Conservation (phyloP, 2,888 invertebrate genomes). For the Pharmacophagus antenor region DNA sequence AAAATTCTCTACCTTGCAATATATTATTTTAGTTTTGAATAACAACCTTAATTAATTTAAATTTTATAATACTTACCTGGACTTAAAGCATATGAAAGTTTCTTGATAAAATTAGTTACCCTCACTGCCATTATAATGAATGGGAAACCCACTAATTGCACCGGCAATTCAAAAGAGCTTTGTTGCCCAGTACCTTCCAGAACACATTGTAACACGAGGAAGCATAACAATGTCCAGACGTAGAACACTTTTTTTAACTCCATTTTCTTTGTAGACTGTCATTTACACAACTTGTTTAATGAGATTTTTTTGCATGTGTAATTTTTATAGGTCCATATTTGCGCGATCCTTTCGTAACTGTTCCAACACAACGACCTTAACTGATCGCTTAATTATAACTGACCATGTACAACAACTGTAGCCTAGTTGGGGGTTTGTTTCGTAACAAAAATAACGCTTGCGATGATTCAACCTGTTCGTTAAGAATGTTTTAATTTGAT, state of each 20-base stretch:
- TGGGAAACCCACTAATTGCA: slow-evolving; percentile 91
- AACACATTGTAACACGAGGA: slow-evolving; percentile 59
- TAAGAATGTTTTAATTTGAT: slow-evolving; percentile 45
- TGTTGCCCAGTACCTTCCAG: slow-evolving; percentile 65
- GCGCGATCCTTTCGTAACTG: slow-evolving; percentile 14
- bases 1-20: not conserved
- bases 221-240: slow-evolving; percentile 53
- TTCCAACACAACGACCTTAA: slow-evolving; percentile 59
- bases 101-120: slow-evolving; percentile 90
- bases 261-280: slow-evolving; percentile 45
- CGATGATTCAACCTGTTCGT: slow-evolving; percentile 49
- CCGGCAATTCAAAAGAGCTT: slow-evolving; percentile 87
- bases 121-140: slow-evolving; percentile 90
- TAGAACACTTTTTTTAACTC: slow-evolving; percentile 62
- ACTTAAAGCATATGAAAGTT: slow-evolving; percentile 89
- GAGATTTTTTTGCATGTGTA: not conserved
- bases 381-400: slow-evolving; percentile 60
- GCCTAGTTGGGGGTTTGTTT: slow-evolving; percentile 51
- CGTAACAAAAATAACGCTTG: slow-evolving; percentile 52
- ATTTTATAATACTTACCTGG: slow-evolving; percentile 82
- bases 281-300: not conserved
- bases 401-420: slow-evolving; percentile 50
- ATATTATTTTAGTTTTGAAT: not conserved
- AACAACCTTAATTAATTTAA: not conserved
- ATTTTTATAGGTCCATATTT: slow-evolving; percentile 15